Base-by-base conservation (phyloP, 2,113 vertebrate species). In the Rhabdomys dilectus region DNA sequence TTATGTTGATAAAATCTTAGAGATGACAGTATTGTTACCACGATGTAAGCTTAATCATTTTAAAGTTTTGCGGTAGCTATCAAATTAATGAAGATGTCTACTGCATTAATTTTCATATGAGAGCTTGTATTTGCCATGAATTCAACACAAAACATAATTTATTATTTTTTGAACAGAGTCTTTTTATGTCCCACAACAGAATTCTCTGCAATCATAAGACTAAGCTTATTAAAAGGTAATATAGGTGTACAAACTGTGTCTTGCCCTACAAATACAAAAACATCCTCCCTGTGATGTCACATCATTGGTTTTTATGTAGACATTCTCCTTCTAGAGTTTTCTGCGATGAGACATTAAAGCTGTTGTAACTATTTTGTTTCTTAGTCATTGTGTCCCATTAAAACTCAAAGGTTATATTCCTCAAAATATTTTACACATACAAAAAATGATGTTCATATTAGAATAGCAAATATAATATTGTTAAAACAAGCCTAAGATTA, bases 101-200 rank as follows among this genome's bases (percentile, higher is more conserved):
- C 51, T n/a, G 10, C 86, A n/a, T 24, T 60, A 84, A 86, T 92
- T 85, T 92, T 58, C 7, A 76, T 64, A 72, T 29, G 10, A 88
- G 0, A 78, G 21, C 7, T 89, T 72, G 0, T 13, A 95, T 39
- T 95, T 94, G 39, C n/a, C 22, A 84, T 80, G 76, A 75, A 70
- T 77, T 95, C 45, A 95, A 72, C 31, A 91, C 7, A 87, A 94
- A 97, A 96, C 94, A 34, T 78, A 17, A 97, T 58, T 56, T 88
- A 26, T 26, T 72, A n/a, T 88, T 51, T 51, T 85, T 70, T 88
- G 12, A 60, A n/a, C 42, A 62, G 39, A 76, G 24, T 62, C n/a
- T 62, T 84, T 15, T 7, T 42, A 17, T 62, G 58, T 29, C 45
- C 8, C 1, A 42, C 45, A 75, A 72, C 17, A 89, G 21, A 91